These are phyloP conservation scores for Nephotettix cincticeps DNA, from an alignment of 1,140 invertebrate species.

Conservation along the genomic window DNA sequence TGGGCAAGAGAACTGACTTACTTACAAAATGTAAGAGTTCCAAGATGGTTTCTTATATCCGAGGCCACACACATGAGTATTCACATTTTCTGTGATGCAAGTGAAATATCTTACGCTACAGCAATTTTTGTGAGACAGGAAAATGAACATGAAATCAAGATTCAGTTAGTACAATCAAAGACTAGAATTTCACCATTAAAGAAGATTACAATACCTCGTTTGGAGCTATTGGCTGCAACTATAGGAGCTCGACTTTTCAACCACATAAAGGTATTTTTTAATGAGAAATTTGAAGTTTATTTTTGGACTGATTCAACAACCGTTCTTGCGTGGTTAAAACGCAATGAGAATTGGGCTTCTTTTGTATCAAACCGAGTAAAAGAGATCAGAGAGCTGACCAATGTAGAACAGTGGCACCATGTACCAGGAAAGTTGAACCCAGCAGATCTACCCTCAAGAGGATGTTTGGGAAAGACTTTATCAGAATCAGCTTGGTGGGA, in stretches of 20 bases:
- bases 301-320: conserved; percentile 41
- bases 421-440: conserved; percentile 47
- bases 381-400: conserved; percentile 39
- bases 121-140: conserved; percentile 40
- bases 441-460: conserved; percentile 48
- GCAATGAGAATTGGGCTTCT: conserved; percentile 35
- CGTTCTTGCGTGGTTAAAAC: conserved; percentile 39
- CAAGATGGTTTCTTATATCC: no score
- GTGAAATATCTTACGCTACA: conserved; percentile 41
- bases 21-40: no score
- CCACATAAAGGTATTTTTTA: background rate
- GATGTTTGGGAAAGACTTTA: conserved; percentile 41
- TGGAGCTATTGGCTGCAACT: conserved; percentile 45
- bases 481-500: conserved; percentile 46
- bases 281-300: background rate
- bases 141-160: conserved; percentile 19
- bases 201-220: conserved; percentile 41
- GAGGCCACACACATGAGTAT: no score
- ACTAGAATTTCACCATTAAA: conserved; percentile 43
- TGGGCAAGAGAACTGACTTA: no score
- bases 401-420: conserved; percentile 42
- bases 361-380: conserved; percentile 37
- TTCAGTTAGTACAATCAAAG: conserved; percentile 42
- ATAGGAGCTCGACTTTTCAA: conserved; percentile 41
- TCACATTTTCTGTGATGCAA: conserved; percentile 46